Evolutionary conservation across 2,888 invertebrate genomes (phyloP).

Genomic region (Smittia sp.): DNA sequence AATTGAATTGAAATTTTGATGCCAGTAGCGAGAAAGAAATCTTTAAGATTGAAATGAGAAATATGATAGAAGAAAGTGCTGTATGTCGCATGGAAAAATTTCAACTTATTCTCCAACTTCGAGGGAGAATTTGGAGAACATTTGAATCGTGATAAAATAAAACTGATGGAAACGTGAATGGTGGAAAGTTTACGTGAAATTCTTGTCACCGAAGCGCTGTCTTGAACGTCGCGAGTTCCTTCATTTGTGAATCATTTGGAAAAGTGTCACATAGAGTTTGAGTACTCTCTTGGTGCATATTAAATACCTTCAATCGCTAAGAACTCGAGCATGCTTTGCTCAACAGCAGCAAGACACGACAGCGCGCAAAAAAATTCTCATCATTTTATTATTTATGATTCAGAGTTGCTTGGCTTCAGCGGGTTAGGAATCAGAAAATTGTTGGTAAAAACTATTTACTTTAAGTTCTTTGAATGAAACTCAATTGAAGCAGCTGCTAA

Average conservation of each 20-base stretch:
- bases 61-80: neutral
- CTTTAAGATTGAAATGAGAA: slow-evolving; percentile 10
- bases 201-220: neutral
- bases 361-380: neutral
- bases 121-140: neutral
- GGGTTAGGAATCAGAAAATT: too few relatives aligned
- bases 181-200: slow-evolving; percentile 12
- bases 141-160: slow-evolving; percentile 4
- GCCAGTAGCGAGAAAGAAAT: neutral
- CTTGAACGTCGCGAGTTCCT: neutral
- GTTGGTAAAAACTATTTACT: too few relatives aligned
- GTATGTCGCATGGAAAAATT: neutral
- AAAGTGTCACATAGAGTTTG: slow-evolving; percentile 1
- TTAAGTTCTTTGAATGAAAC: too few relatives aligned
- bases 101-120: neutral
- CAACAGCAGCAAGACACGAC: neutral
- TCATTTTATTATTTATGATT: slow-evolving; percentile 25
- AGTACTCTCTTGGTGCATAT: neutral
- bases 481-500: too few relatives aligned
- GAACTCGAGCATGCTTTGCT: neutral
- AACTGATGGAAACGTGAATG: slow-evolving; percentile 5
- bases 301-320: neutral
- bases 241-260: neutral
- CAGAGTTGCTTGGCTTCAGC: too few relatives aligned
- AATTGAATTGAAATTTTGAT: slow-evolving; percentile 3